Evolutionary conservation across 1,140 invertebrate genomes (phyloP), one percentile per base, ranked within the genome.

Genomic region (Hestina assimilis): DNA sequence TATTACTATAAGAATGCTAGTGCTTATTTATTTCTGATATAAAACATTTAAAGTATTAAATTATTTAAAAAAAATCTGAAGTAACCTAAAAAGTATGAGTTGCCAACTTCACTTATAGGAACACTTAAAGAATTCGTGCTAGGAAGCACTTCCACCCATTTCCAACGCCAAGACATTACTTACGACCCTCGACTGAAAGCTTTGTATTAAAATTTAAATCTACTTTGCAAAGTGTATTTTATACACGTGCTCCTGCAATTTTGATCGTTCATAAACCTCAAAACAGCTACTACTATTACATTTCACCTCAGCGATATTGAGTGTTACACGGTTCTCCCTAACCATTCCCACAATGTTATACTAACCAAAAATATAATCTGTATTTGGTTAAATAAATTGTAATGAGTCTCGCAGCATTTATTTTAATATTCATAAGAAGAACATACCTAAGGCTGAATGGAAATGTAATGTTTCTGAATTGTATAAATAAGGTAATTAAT

Each of bases 191-290:
- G 63, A 79, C 82, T 84, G 81, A 85, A 83, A 87, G 81, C 82
- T 84, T 76, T 69, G 81, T 87, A 87, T 88, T 88, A 88, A 88
- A 88, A 88, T 88, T 88, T 88, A 88, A 88, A 88, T 85, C 85
- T 88, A 88, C 83, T 88, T 88, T 87, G 73, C 82, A 82, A 87
- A 89, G 83, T 87, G 83, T 87, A 80, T 87, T 88, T 86, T 87
- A 86, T 89, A 87, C 83, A 84, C 78, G 82, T 89, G 83, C 83
- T 84, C 73, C 71, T 86, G 75, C 82, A 88, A 87, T 88, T 87
- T 87, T 87, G 82, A 87, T 87, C 77, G 82, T 88, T 83, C 80
- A 81, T 87, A 87, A 88, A 85, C 75, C 79, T 79, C 67, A 69
- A 75, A 84, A 86, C 75, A 79, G 79, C 78, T 79, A 69, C 72